These are phyloP conservation scores for Microcebus jonahi DNA, from an alignment of 2,113 vertebrate species.

Conservation along the genomic window DNA sequence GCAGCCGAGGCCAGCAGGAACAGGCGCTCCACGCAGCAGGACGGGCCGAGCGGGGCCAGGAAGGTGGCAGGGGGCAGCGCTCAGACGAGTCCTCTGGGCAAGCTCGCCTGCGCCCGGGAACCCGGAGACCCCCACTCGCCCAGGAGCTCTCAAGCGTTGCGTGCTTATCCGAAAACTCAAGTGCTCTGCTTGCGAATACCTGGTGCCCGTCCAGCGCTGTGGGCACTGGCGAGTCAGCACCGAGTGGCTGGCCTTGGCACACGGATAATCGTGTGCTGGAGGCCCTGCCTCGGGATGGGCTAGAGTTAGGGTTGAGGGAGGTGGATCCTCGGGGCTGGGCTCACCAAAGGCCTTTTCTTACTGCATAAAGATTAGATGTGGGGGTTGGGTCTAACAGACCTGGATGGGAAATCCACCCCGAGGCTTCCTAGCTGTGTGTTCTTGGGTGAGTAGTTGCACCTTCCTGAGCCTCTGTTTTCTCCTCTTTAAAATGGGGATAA, in stretches of 20 bases:
- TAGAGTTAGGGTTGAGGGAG: neutral
- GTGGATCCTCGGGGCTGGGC: neutral
- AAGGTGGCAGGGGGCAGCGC: neutral
- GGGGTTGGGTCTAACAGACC: neutral
- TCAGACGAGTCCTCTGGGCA: neutral
- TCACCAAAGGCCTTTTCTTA: neutral
- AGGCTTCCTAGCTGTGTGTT: neutral
- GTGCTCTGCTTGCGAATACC: neutral
- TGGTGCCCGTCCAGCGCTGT: neutral
- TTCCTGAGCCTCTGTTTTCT: neutral
- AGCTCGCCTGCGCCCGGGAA: neutral
- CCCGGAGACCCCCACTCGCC: neutral
- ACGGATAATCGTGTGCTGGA: neutral
- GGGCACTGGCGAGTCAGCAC: accelerated
- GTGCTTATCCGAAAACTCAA: neutral
- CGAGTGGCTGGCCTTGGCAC: neutral
- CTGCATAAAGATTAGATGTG: neutral
- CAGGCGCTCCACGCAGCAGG: neutral
- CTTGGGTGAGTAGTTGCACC: too few species aligned
- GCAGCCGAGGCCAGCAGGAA: neutral
- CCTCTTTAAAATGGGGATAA: neutral
- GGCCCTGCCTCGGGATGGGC: neutral
- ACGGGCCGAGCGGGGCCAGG: neutral
- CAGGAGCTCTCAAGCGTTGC: neutral
- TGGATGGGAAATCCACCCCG: neutral